phyloP scores from a whole-genome alignment of 2,113 vertebrate genomes.

The Lepidothrix coronata region DNA sequence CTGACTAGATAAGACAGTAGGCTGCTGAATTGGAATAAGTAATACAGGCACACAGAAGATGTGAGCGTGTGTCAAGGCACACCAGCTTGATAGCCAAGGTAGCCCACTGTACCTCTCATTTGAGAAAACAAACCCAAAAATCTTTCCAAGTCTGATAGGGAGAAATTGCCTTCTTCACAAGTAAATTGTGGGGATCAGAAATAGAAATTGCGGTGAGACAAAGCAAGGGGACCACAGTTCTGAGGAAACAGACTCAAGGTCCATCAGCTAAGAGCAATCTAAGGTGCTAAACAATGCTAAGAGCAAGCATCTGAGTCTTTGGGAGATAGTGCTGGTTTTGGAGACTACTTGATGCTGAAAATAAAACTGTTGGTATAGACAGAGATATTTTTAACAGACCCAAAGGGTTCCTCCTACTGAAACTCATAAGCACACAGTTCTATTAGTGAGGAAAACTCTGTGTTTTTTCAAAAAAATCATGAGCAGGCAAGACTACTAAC shows the following conservation, averaged over 20 bases:
- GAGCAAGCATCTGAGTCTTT: background rate
- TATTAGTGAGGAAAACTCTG: background rate
- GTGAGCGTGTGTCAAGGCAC: background rate
- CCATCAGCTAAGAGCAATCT: background rate
- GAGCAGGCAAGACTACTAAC: background rate
- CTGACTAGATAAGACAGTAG: background rate
- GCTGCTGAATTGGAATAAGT: background rate
- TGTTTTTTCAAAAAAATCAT: background rate
- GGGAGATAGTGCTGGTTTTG: background rate
- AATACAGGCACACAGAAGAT: background rate
- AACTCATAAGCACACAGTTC: background rate
- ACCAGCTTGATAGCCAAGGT: background rate
- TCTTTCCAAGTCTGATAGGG: accelerated
- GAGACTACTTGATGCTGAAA: background rate
- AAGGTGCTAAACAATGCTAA: background rate
- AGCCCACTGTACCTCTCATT: background rate
- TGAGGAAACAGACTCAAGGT: background rate
- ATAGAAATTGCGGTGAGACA: background rate
- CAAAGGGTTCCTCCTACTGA: background rate
- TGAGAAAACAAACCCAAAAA: background rate
- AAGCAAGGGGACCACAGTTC: background rate
- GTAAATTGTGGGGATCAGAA: background rate
- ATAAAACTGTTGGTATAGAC: background rate
- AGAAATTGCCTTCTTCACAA: background rate
- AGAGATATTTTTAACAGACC: background rate